Percentiles rank a stretch among this genome's conserved stretches.
Evolutionary conservation across 1,140 invertebrate genomes (phyloP).

Genomic region (Drosophila littoralis): DNA sequence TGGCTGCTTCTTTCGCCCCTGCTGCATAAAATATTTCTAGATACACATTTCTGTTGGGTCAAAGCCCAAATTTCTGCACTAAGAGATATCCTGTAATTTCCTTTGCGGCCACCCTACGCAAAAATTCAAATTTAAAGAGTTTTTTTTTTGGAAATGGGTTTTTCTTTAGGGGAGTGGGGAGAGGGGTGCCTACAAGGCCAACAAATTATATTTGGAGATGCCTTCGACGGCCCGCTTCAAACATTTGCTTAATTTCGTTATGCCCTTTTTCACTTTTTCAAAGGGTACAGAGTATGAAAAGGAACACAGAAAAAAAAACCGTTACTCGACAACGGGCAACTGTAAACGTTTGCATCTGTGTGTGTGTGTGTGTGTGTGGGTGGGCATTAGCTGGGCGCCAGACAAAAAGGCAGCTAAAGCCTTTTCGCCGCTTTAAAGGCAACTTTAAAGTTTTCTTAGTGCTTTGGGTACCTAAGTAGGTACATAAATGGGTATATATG

Average conservation of each 20-base stretch:
- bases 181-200: too few relatives aligned
- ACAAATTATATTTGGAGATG: too few relatives aligned
- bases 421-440: slow-evolving; percentile 47
- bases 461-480: slow-evolving; percentile 1
- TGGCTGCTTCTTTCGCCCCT: slow-evolving; percentile 24
- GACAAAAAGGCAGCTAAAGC: slow-evolving; percentile 43
- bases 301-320: slow-evolving; percentile 1
- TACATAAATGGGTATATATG: background rate
- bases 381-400: slow-evolving; percentile 1
- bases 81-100: background rate
- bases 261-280: background rate
- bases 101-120: background rate
- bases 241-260: background rate
- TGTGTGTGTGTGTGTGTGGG: background rate
- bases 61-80: background rate
- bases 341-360: slow-evolving; percentile 1
- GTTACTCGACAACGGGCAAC: slow-evolving; percentile 11
- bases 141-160: too few relatives aligned
- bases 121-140: too few relatives aligned
- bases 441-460: slow-evolving; percentile 52
- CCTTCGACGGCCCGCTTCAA: background rate
- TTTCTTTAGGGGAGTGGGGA: too few relatives aligned
- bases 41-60: slow-evolving; percentile 71
- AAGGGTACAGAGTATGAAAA: slow-evolving; percentile 3
- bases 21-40: slow-evolving; percentile 78